Base-by-base conservation (phyloP, 2,113 vertebrate species). In the Etheostoma spectabile region DNA sequence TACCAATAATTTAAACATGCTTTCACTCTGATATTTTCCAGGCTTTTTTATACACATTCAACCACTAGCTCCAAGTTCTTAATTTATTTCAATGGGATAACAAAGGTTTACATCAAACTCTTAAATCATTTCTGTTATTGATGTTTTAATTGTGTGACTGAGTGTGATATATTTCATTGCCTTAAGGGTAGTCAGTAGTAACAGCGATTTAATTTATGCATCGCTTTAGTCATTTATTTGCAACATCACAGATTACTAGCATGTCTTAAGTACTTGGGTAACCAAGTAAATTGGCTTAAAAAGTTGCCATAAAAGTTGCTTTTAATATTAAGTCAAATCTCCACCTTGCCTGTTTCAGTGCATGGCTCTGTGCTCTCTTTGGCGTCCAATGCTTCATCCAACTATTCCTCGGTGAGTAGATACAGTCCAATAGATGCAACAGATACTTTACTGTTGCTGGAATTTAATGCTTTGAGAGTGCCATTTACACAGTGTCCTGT, bases 311-410 rank as follows among this genome's bases (percentile, higher is more conserved):
- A 11, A 22, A n/a, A 10, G 13, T 27, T n/a, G 0, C 24, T 82
- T 71, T 45, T 70, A 3, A 67, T 63, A 42, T 13, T 45, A 79
- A 77, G 16, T 60, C 7, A 21, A 15, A 79, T 69, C 3, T 73
- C 59, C 53, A 10, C 30, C 35, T 76, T 72, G 8, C 11, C 14
- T 83, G 48, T 88, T 85, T 94, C 95, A 99, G 98, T 99, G 75
- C 97, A 99, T 0, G 98, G 98, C 90, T 99, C 98, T 0, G 97
- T 98, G 68, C 95, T 99, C 86, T 99, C 98, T 74, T 89, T 99
- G 96, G 97, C 96, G n/a, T 99, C 98, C 83, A 99, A 97, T 3
- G 97, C 98, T 0, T 99, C 98, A 46, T 99, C 98, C 72, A 98
- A 96, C 82, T 97, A 99, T 92, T 99, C 98, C 79, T 96, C 97